These are phyloP conservation scores for Drosophila biarmipes DNA, from an alignment of 1,140 invertebrate genomes.

Conservation along the genomic window DNA sequence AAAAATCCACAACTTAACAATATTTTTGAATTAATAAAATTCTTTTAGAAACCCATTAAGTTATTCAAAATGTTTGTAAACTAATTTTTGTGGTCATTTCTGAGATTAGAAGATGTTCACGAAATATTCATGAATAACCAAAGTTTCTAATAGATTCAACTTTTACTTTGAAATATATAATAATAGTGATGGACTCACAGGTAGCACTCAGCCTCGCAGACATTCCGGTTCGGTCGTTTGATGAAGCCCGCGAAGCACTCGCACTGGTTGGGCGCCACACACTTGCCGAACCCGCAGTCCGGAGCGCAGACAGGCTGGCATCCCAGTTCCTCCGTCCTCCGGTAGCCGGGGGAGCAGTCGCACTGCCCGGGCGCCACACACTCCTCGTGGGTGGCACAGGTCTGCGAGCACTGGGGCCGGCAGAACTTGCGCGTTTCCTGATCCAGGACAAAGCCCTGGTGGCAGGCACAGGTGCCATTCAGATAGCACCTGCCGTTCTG, in stretches of 20 bases:
- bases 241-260: slow-evolving; percentile 86
- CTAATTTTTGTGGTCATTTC: too few relatives aligned
- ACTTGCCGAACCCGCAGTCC: slow-evolving; percentile 87
- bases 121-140: too few relatives aligned
- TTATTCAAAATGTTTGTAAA: too few relatives aligned
- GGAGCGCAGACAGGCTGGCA: slow-evolving; percentile 78
- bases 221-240: slow-evolving; percentile 68
- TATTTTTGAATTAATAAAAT: too few relatives aligned
- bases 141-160: too few relatives aligned
- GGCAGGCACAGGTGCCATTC: slow-evolving; percentile 87
- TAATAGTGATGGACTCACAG: slow-evolving; percentile 48
- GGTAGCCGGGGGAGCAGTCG: slow-evolving; percentile 86
- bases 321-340: slow-evolving; percentile 69
- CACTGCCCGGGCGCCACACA: slow-evolving; percentile 87
- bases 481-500: slow-evolving; percentile 84
- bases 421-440: slow-evolving; percentile 85
- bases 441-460: slow-evolving; percentile 87
- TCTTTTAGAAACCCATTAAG: too few relatives aligned
- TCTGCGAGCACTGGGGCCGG: slow-evolving; percentile 79
- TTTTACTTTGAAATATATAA: too few relatives aligned
- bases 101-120: too few relatives aligned
- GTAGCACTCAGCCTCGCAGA: slow-evolving; percentile 79
- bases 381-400: slow-evolving; percentile 74
- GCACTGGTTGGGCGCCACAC: slow-evolving; percentile 86
- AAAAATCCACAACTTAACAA: too few relatives aligned